Conservation (phyloP, 2,888 invertebrate genomes). For the Anodontia alba region DNA sequence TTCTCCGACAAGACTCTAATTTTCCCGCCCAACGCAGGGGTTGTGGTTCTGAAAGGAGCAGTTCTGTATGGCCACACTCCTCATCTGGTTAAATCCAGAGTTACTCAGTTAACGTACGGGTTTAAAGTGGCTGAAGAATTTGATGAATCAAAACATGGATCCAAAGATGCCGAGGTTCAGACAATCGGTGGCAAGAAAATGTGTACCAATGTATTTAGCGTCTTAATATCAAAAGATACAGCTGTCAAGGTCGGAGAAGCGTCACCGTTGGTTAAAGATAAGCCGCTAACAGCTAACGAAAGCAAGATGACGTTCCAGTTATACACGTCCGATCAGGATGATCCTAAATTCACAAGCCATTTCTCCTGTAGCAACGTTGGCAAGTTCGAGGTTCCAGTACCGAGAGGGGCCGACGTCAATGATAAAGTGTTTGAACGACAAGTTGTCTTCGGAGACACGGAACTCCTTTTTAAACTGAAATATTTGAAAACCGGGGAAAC, state of each 20-base stretch:
- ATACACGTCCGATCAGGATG: slow-evolving; percentile 37
- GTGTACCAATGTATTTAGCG: slow-evolving; percentile 51
- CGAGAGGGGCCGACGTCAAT: slow-evolving; percentile 40
- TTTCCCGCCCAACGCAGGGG: slow-evolving; percentile 30
- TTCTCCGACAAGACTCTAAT: slow-evolving; percentile 20
- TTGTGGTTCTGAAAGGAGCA: slow-evolving; percentile 44
- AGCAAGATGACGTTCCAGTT: slow-evolving; percentile 41
- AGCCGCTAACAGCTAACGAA: slow-evolving; percentile 42
- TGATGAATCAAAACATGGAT: slow-evolving; percentile 41
- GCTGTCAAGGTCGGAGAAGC: slow-evolving; percentile 29
- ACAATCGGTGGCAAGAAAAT: slow-evolving; percentile 41
- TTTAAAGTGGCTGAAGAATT: slow-evolving; percentile 41
- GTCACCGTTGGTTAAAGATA: slow-evolving; percentile 24
- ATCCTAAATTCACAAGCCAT: slow-evolving; percentile 50
- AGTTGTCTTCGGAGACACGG: slow-evolving; percentile 48
- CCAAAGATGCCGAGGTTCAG: slow-evolving; percentile 8
- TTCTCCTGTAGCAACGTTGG: slow-evolving; percentile 38
- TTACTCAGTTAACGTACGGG: slow-evolving; percentile 47
- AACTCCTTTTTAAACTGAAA: slow-evolving; percentile 39
- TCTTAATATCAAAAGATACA: slow-evolving; percentile 40
- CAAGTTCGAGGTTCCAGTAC: slow-evolving; percentile 50
- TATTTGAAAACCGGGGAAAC: slow-evolving; percentile 37
- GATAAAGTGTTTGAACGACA: slow-evolving; percentile 49
- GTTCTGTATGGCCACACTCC: slow-evolving; percentile 44
- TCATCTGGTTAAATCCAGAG: slow-evolving; percentile 31